Conservation (phyloP, 2,888 invertebrate species). For the Metacarcinus magister region DNA sequence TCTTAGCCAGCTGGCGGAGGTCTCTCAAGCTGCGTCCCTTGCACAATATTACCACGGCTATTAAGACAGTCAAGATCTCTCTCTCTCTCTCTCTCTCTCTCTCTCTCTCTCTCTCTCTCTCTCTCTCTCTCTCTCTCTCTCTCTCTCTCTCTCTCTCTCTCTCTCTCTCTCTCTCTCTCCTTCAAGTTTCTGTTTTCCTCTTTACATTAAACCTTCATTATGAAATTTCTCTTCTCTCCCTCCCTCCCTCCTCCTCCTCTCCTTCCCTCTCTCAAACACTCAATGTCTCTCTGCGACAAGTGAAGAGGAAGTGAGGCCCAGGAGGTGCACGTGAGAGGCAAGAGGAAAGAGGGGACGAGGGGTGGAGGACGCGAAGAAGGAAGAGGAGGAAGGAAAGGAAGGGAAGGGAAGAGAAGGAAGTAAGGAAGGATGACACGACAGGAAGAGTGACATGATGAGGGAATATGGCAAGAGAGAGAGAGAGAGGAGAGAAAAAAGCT, state of each 20-base stretch:
- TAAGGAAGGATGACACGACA: not conserved
- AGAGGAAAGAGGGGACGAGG: not conserved
- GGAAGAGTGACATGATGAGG: not conserved
- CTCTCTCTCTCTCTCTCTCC: not conserved
- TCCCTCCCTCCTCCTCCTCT: constrained; percentile 7
- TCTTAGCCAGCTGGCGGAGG: constrained; percentile 43
- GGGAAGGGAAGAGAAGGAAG: not conserved
- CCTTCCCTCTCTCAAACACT: not conserved
- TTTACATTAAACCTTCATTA: not conserved
- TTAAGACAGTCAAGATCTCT: constrained; percentile 62
- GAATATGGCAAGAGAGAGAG: too few species aligned
- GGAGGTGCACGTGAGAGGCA: not conserved
- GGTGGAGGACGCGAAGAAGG: not conserved
- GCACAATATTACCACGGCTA: constrained; percentile 63
- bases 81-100: constrained; percentile 28
- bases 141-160: not conserved
- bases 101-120: constrained; percentile 10
- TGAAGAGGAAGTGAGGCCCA: not conserved
- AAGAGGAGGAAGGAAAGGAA: not conserved
- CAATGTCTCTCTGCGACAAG: constrained; percentile 5
- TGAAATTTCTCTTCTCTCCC: not conserved
- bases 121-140: constrained; percentile 22
- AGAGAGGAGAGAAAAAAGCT: too few species aligned
- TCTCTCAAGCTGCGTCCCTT: constrained; percentile 45
- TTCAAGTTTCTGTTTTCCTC: not conserved